Evolutionary conservation across 2,797 vertebrate genomes (phyloP), one percentile per base, ranked within the genome.

Genomic region (Eupleurogrammus muticus): DNA sequence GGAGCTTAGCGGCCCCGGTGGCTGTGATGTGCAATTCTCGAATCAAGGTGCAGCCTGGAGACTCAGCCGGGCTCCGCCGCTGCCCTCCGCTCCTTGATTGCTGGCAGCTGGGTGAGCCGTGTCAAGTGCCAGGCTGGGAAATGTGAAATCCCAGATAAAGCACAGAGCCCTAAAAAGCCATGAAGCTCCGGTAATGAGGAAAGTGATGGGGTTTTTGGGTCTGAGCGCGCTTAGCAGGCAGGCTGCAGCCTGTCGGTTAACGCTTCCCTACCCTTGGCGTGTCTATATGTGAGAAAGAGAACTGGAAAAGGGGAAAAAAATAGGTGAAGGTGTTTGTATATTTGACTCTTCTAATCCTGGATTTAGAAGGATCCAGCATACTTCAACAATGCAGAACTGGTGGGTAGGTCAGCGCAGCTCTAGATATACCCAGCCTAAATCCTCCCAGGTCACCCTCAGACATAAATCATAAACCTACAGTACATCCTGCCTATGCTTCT

Each of bases 61-160:
- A 80, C 89, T 82, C 69, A 53, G 71, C 66, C 61, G n/a, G n/a
- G 48, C 68, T 73, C 48, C 49, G 28, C 81, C 46, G 83, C 77
- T 82, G 90, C 84, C 82, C 81, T 89, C 73, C 80, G 83, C 82
- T 75, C 53, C 79, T 86, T 90, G 88, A 92, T 92, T 93, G 90
- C 87, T 86, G 89, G 85, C 84, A 89, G 85, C 87, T 87, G 87
- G 89, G 85, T 84, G 71, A 86, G 73, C 82, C 84, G 86, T 93
- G 91, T 93, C 90, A 91, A 94, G 89, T 91, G 89, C 89, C 82
- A 80, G 84, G 78, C 89, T 86, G 79, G 85, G 82, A 91, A 93
- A 92, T 91, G 89, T 91, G 88, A 94, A 94, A 93, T 91, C 90
- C 91, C 84, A 85, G 91, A 92, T 94, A 94, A 92, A 93, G 90